A percentile compares a stretch with the other conserved stretches of the same genome.
Evolutionary conservation across 2,888 invertebrate genomes (phyloP).

Genomic region (Lycocerus yunnanus): DNA sequence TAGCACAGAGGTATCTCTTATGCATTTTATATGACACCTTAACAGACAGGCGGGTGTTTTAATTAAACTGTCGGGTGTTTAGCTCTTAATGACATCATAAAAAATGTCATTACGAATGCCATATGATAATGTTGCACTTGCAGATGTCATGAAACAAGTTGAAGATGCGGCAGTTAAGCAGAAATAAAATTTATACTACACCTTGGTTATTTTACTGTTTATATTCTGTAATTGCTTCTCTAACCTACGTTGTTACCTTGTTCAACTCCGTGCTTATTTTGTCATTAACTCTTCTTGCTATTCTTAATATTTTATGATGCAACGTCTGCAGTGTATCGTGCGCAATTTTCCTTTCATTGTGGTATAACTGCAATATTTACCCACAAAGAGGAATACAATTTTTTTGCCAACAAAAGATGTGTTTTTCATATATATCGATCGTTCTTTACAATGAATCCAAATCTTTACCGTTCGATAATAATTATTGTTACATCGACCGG

Average conservation of each 20-base stretch:
- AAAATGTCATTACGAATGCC: constrained; percentile 39
- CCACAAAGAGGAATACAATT: not conserved
- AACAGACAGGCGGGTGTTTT: constrained; percentile 36
- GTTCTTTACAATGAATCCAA: no score
- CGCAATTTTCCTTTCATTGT: not conserved
- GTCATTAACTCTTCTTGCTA: constrained; percentile 3
- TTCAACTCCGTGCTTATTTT: not conserved
- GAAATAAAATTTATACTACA: constrained; percentile 24
- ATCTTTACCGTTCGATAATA: no score
- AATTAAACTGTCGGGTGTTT: constrained; percentile 42
- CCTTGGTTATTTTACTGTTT: constrained; percentile 7
- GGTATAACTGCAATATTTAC: constrained; percentile 9
- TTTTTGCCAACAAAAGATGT: no score
- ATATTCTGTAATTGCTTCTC: constrained; percentile 23
- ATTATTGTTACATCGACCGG: no score
- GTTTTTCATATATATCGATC: no score
- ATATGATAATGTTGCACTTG: constrained; percentile 36
- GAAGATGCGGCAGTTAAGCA: constrained; percentile 25
- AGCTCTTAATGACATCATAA: constrained; percentile 41
- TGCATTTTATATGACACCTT: constrained; percentile 33
- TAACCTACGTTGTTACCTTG: constrained; percentile 4
- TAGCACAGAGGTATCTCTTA: constrained; percentile 21
- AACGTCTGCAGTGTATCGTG: constrained; percentile 8
- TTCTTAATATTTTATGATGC: constrained; percentile 10
- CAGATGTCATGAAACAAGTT: constrained; percentile 26